Base-by-base conservation (phyloP, 1,140 invertebrate species). In the Papilio machaon region DNA sequence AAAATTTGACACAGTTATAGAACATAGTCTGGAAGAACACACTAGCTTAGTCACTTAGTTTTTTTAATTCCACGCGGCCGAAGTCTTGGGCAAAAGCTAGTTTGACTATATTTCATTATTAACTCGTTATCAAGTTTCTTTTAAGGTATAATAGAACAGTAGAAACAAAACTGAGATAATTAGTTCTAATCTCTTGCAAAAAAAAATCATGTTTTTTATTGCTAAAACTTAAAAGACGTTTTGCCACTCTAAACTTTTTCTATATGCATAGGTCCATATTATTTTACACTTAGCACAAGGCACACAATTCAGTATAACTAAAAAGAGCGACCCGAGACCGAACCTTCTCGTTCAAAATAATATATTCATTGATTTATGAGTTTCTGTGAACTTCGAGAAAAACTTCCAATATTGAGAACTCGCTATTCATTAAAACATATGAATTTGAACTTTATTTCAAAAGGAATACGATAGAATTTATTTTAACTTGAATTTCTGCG, bases 311-410 rank as follows among this genome's bases (percentile, higher is more conserved):
- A 58, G 19, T 64, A 30, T 64, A 64, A 58, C 52, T 43, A 17
- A 77, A 77, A 58, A 58, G 17, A 77, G 13, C 52, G 23, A 54
- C 47, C 47, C 23, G 23, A 76, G 47, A 19, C 58, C 58, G 5
- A 52, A 58, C 46, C 10, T 35, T 10, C 52, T n/a, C 52, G 35
- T 54, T 35, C 15, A 77, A 38, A 35, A 77, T 58, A 58, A n/a
- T 54, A 52, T 49, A 60, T 38, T 78, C 75, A 54, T 58, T 58
- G 75, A 78, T 78, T 67, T 79, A 79, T 79, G 60, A 47, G n/a
- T 79, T 79, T 79, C 77, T 79, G 38, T 67, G n/a, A 9, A 67
- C 13, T 79, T 67, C 58, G 58, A 67, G 38, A 79, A 67, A 79
- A 79, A 79, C 77, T 38, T 79, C 58, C 58, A 67, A 64, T 46